Base-by-base conservation (phyloP, 2,113 vertebrate species). In the Chamaetylas fuelleborni region DNA sequence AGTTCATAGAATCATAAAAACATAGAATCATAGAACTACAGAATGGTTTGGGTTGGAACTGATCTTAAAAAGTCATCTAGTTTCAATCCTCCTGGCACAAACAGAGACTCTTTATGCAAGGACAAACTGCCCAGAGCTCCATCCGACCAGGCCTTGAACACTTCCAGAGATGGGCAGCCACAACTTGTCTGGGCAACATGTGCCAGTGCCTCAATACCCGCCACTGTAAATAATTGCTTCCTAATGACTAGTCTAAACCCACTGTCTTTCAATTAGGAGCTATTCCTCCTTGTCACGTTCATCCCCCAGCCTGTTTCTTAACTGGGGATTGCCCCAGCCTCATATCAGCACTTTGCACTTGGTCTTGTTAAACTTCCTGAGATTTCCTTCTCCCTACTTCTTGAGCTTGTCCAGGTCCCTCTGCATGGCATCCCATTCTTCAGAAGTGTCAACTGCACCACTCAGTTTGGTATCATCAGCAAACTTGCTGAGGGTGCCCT, bases 221-320 rank as follows among this genome's bases (percentile, higher is more conserved):
- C 10, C 19, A 22, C 6, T 38, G 12, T 25, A n/a, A 40, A 29
- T n/a, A 70, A 70, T 54, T 40, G 31, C 19, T 70, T 54, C n/a
- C 19, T 62, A 53, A 60, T 36, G 61, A 33, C 29, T 29, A 9
- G 17, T 24, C 15, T 38, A 53, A 61, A 45, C 14, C 14, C 28
- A n/a, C 12, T 29, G 6, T 12, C 23, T 53, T 70, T 61, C 12
- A 23, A 7, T 54, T 38, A 45, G 38, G 53, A 61, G 53, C 23
- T 19, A 11, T 45, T 86, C 12, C 13, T 10, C 3, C 9, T 19
- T 33, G 3, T 23, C 15, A 8, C 1, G 1, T 45, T 45, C 26
- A 28, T 19, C 2, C 8, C 54, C 6, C 8, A 29, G 7, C 4
- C 40, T 25, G 12, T 11, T 87, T 54, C 70, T 29, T 16, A 19